These are phyloP conservation scores for Rhinoraja longicauda DNA, from an alignment of 2,797 vertebrate species.

Conservation along the genomic window DNA sequence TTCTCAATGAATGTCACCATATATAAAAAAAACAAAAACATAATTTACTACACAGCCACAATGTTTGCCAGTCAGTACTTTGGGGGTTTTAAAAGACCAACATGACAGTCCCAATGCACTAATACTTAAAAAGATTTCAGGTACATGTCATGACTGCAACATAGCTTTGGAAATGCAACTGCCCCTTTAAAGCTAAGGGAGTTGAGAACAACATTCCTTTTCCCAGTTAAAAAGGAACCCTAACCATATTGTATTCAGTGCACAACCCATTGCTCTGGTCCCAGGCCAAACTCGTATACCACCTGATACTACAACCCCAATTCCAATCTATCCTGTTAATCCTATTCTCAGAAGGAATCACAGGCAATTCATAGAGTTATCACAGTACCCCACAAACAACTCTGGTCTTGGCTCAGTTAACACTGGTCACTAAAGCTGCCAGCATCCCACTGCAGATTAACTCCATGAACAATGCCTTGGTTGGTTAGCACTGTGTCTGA, in stretches of 20 bases:
- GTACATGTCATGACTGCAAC: constrained; percentile 24
- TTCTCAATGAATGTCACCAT: constrained; percentile 38
- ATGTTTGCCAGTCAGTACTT: constrained; percentile 31
- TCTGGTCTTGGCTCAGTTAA: constrained; percentile 20
- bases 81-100: neutral
- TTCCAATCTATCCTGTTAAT: neutral
- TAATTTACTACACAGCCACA: constrained; percentile 38
- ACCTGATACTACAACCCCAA: neutral
- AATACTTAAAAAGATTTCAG: constrained; percentile 33
- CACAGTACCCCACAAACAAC: neutral
- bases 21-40: constrained; percentile 37
- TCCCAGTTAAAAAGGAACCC: neutral
- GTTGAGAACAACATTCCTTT: too few relatives aligned
- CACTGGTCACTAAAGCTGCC: neutral
- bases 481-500: neutral
- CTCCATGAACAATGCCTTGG: too few relatives aligned
- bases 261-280: neutral
- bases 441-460: neutral
- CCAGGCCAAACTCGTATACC: neutral
- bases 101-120: constrained; percentile 5
- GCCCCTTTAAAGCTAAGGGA: neutral
- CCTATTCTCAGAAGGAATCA: neutral
- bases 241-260: neutral
- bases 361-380: too few relatives aligned
- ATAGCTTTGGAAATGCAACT: constrained; percentile 5